Evolutionary conservation across 2,888 invertebrate species (phyloP).

Genomic region (Apocheima hispidaria): DNA sequence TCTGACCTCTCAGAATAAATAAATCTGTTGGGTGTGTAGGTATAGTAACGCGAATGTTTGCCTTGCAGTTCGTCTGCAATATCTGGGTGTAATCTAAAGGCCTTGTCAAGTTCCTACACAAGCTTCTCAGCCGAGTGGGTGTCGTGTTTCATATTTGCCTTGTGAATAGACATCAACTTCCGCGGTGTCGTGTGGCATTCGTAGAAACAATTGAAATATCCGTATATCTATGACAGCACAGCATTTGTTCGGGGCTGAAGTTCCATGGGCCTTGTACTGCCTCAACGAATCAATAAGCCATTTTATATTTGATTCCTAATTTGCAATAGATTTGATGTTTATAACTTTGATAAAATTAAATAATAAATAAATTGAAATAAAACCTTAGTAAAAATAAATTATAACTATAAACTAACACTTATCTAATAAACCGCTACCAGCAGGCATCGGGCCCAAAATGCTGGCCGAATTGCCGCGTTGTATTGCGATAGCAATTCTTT

Average conservation of each 20-base stretch:
- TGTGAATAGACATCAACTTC: constrained; percentile 20
- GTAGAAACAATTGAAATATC: constrained; percentile 16
- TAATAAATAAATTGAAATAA: too few relatives aligned
- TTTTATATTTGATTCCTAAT: too few relatives aligned
- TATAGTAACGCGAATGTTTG: not conserved
- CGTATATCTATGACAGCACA: too few relatives aligned
- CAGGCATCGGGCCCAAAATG: too few relatives aligned
- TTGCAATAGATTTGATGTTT: too few relatives aligned
- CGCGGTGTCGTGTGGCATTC: constrained; percentile 16
- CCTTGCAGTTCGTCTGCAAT: constrained; percentile 6
- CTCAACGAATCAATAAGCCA: too few relatives aligned
- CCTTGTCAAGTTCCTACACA: constrained; percentile 14
- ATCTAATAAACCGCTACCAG: too few relatives aligned
- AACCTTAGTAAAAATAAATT: too few relatives aligned
- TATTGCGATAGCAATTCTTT: too few relatives aligned
- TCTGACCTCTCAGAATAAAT: not conserved
- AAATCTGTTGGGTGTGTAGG: not conserved
- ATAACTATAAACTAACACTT: too few relatives aligned
- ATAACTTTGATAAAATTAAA: too few relatives aligned
- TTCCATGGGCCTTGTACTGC: not conserved
- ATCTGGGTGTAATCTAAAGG: constrained; percentile 9
- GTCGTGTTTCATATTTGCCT: constrained; percentile 22
- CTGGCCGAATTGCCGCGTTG: too few relatives aligned
- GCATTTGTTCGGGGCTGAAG: not conserved
- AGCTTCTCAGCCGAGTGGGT: constrained; percentile 7